Percentiles rank a stretch among this genome's conserved stretches.
Conservation (phyloP, 2,113 vertebrate species). For the Tyto alba region DNA sequence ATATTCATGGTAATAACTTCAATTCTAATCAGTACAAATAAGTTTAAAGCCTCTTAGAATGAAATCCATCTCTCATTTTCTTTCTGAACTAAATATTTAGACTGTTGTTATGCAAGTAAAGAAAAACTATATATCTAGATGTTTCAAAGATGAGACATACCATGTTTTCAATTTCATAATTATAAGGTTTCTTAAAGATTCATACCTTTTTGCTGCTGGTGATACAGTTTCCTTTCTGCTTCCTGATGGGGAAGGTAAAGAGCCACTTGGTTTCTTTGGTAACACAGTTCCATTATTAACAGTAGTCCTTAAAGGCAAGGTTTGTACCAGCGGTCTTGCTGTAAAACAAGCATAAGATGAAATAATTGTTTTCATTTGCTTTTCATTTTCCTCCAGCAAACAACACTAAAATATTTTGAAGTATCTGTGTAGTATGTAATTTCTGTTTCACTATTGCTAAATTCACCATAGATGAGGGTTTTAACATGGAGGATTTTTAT, state of each 20-base stretch:
- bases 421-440: too few species aligned
- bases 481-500: not conserved
- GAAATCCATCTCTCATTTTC: not conserved
- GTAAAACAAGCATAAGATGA: constrained; percentile 37
- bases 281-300: constrained; percentile 93
- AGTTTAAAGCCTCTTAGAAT: not conserved
- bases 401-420: not conserved
- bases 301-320: constrained; percentile 85
- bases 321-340: constrained; percentile 92
- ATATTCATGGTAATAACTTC: not conserved
- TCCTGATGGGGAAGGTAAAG: constrained; percentile 89
- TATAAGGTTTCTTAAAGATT: not conserved
- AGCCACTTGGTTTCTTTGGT: constrained; percentile 91
- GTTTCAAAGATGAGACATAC: not conserved
- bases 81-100: not conserved
- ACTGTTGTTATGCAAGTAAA: not conserved
- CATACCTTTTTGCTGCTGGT: constrained; percentile 85
- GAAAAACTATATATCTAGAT: not conserved
- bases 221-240: constrained; percentile 82
- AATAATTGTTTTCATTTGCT: not conserved
- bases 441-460: not conserved
- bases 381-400: not conserved
- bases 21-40: not conserved
- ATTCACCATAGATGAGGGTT: not conserved
- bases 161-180: not conserved